Base-by-base conservation (phyloP, 2,113 vertebrate species). In the Thamnophis sirtalis region DNA sequence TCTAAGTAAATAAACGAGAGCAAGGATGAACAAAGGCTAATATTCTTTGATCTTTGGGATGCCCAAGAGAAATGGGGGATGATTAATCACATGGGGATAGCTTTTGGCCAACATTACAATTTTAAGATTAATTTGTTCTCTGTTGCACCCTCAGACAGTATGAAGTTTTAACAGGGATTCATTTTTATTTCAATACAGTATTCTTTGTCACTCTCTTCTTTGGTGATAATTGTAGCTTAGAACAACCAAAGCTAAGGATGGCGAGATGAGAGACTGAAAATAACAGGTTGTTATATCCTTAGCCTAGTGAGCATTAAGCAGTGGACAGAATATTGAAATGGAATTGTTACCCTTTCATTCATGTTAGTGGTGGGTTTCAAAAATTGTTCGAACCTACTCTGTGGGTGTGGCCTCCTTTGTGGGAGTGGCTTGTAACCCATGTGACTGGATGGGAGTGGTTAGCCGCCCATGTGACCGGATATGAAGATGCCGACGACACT, bases 31-130 rank as follows among this genome's bases (percentile, higher is more conserved):
- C 87, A 94, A 91, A 92, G 89, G 73, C 50, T 91, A 96, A 93
- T 94, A 89, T 95, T 96, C 53, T 96, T 93, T 95, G 95, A 96
- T 95, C 93, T 97, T 95, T 73, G 51, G 93, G 89, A 91, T 93
- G 89, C 90, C 92, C 93, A 92, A 96, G 94, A 96, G 89, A 94
- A 90, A 95, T 33, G 86, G 93, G 94, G 13, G 94, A 84, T 95
- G 93, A 96, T 94, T 96, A 58, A 89, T 63, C 95, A 90, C 92
- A 89, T 95, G 53, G 85, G 90, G 51, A 92, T 89, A 33, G 80
- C 53, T 95, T 96, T 96, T 93, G 93, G 8, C 90, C 95, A 95
- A 95, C 92, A 84, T n/a, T 91, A 96, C 88, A 93, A 88, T 95
- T 96, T 95, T 94, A 93, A 94, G 90, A 93, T 94, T 97, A 95